Evolutionary conservation across 2,113 vertebrate genomes (phyloP).

Genomic region (Eolophus roseicapilla): DNA sequence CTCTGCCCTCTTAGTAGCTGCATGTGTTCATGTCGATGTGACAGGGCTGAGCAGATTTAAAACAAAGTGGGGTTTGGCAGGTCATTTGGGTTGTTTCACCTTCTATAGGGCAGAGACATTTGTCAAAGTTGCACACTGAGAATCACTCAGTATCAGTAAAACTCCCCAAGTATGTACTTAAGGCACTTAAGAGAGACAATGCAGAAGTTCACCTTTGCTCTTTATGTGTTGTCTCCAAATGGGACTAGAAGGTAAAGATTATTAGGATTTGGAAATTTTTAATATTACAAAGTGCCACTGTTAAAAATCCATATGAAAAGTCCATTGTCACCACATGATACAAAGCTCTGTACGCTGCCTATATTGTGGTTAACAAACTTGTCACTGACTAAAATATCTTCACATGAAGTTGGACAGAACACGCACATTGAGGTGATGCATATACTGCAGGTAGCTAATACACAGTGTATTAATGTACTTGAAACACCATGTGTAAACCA

Average conservation of each 20-base stretch:
- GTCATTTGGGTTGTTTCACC: neutral
- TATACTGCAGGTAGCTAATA: neutral
- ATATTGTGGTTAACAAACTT: neutral
- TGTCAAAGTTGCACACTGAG: neutral
- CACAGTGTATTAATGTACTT: neutral
- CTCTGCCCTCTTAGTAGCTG: neutral
- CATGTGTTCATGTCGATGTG: neutral
- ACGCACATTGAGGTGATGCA: neutral
- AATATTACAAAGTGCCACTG: neutral
- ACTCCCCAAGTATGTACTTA: neutral
- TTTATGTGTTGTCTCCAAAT: neutral
- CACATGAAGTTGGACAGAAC: neutral
- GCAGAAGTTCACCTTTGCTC: neutral
- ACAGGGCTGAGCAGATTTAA: neutral
- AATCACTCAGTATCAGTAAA: neutral
- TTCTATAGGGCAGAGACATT: neutral
- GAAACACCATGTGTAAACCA: neutral
- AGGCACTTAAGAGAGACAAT: neutral
- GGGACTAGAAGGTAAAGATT: neutral
- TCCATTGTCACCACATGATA: neutral
- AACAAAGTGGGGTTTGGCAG: neutral
- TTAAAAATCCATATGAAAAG: neutral
- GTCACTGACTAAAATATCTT: neutral
- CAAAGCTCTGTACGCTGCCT: accelerated
- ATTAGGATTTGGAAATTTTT: neutral